Evolutionary conservation across 2,888 invertebrate genomes (phyloP), one percentile per base, ranked within the genome.

Genomic region (Drosophila infuscata): DNA sequence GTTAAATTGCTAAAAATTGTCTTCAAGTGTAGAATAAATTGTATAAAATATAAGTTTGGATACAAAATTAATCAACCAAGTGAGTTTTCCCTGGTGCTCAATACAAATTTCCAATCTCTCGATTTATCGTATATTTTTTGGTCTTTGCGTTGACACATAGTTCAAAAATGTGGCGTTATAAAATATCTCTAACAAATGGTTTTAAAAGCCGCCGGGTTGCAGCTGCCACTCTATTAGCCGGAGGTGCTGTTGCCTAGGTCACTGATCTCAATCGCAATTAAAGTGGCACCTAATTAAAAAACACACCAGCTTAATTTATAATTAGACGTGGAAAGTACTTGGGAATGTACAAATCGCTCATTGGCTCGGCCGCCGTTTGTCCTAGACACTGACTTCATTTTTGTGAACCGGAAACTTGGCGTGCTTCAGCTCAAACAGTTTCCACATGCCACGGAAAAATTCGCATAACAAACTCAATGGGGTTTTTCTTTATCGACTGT

Each of bases 301-400:
- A 15, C 6, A 38, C 29, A 61, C 17, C 49, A 73, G 63, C 29
- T 25, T 38, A 29, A 67, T 58, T 56, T 15, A 52, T 25, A 30
- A 46, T 46, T 25, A 15, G 46, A 59, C 25, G 78, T 67, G 38
- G 79, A 74, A 78, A 78, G 79, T 71, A 49, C 36, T 62, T 48
- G 60, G 53, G 32, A 6, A 48, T 35, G 48, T 48, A 53, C 33
- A 43, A 20, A n/a, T 41, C 53, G 49, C 25, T 43, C 63, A 53
- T 56, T 60, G 43, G 33, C 29, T 68, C 69, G 54, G 53, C 74
- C 73, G 78, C 72, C 59, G 72, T 79, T 81, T 89, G 86, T 84
- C 86, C 86, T 87, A 87, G 86, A 87, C 86, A 82, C 82, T 87
- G 86, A 87, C 87, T 87, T 86, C 73, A 68, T 69, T 81, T 69